Evolutionary conservation across 2,797 vertebrate genomes (phyloP), one percentile per base, ranked within the genome.

Genomic region (Valencia hispanica): DNA sequence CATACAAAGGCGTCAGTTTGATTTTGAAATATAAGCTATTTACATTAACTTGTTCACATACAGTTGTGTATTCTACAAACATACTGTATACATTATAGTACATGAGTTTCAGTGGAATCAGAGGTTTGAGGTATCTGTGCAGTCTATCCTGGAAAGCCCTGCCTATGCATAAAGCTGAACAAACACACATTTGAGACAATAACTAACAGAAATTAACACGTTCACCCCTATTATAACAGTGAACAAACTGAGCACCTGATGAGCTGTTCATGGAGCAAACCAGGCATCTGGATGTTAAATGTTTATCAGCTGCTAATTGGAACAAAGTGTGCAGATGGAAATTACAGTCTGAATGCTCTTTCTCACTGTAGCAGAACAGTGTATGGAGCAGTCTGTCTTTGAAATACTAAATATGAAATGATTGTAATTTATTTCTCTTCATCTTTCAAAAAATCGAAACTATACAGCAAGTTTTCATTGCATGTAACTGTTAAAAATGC

Each of bases 251-350:
- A 36, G 61, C 9, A 32, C 14, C 72, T 79, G 70, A 88, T 84
- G 78, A 90, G 84, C 80, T 70, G 73, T 80, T 86, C 87, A 47
- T 80, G 75, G 73, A 85, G 70, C 68, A 68, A 68, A 85, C 77
- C 73, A 48, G 66, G 73, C 59, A 70, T 71, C 74, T 78, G 85
- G 80, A 80, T 65, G 91, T 90, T 91, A 90, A 87, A 87, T 86
- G 78, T 87, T 91, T 82, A 93, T 90, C 85, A 90, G 76, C 45
- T 41, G 22, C 86, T 93, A 87, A 92, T 92, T 84, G 86, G 73
- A 87, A 84, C 77, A 83, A 81, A 77, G 57, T 66, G 69, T 70
- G 72, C 57, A 63, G 65, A 77, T 47, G 48, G 74, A 50, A 75
- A 86, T 86, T 48, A 47, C 30, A 74, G 73, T 74, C 61, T 78